A percentile compares a stretch with the other conserved stretches of the same genome.
phyloP scores from a whole-genome alignment of 2,888 invertebrate species.

The Silvanus unidentatus region DNA sequence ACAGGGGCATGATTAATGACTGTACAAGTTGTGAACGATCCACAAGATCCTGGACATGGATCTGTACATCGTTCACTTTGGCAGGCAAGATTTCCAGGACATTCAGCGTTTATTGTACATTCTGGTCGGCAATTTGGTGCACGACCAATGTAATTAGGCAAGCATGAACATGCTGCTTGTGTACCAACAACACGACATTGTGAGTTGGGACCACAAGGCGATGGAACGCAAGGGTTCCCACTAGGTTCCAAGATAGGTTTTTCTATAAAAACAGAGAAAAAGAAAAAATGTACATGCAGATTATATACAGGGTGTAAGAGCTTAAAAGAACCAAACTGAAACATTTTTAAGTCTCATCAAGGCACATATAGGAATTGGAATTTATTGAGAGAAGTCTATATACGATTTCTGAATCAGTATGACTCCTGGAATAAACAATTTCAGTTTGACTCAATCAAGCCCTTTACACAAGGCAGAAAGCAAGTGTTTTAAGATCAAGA shows the following conservation, averaged over 20 bases:
- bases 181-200: conserved; percentile 54
- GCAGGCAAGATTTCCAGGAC: conserved; percentile 69
- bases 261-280: conserved; percentile 37
- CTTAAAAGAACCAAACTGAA: conserved; percentile 11
- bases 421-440: background rate
- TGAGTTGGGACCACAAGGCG: conserved; percentile 60
- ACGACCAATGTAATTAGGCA: conserved; percentile 55
- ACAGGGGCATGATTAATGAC: conserved; percentile 72
- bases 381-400: too few relatives aligned
- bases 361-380: too few relatives aligned
- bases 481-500: too few relatives aligned
- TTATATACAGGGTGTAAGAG: conserved; percentile 9
- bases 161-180: conserved; percentile 56
- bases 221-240: conserved; percentile 57
- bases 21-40: conserved; percentile 66
- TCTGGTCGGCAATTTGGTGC: conserved; percentile 62
- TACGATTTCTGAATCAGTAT: too few relatives aligned
- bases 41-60: conserved; percentile 75
- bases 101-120: conserved; percentile 66
- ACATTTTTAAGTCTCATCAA: too few relatives aligned
- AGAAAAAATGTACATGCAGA: conserved; percentile 15
- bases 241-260: conserved; percentile 35
- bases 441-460: background rate
- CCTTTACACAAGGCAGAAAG: conserved; percentile 9
- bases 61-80: conserved; percentile 71